Conservation (phyloP, 2,888 invertebrate genomes). For the Meliscaeva auricollis region DNA sequence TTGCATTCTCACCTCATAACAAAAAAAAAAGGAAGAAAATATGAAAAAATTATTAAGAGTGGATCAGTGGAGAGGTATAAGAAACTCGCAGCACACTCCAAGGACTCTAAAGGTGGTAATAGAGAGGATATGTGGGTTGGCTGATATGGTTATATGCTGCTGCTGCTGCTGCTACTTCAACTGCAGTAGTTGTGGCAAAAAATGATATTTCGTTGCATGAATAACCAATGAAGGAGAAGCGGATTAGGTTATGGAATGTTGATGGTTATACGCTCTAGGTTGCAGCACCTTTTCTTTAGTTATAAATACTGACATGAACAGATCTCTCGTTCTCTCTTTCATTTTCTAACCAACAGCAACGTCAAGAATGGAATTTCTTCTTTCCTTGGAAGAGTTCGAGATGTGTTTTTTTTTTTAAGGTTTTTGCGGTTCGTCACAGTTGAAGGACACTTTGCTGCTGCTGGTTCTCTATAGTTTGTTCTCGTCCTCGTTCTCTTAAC, state of each 20-base stretch:
- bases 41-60: constrained; percentile 28
- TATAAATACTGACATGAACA: background rate
- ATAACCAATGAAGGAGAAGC: constrained; percentile 71
- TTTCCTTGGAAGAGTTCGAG: constrained; percentile 43
- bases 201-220: constrained; percentile 71
- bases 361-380: constrained; percentile 45
- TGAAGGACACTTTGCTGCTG: constrained; percentile 29
- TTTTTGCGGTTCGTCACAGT: constrained; percentile 34
- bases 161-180: background rate
- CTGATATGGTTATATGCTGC: background rate
- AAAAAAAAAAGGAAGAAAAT: constrained; percentile 16
- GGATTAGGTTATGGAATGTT: constrained; percentile 71
- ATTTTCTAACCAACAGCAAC: background rate
- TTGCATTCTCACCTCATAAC: constrained; percentile 66
- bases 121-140: background rate
- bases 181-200: constrained; percentile 10
- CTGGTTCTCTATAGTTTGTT: background rate
- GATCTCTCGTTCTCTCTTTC: background rate
- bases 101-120: constrained; percentile 22
- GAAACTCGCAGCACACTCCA: constrained; percentile 44
- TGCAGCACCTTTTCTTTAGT: constrained; percentile 18
- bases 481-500: constrained; percentile 6
- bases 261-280: constrained; percentile 30
- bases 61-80: constrained; percentile 62
- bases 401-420: constrained; percentile 30